phyloP scores from a whole-genome alignment of 2,113 vertebrate genomes.

The Barbus barbus region DNA sequence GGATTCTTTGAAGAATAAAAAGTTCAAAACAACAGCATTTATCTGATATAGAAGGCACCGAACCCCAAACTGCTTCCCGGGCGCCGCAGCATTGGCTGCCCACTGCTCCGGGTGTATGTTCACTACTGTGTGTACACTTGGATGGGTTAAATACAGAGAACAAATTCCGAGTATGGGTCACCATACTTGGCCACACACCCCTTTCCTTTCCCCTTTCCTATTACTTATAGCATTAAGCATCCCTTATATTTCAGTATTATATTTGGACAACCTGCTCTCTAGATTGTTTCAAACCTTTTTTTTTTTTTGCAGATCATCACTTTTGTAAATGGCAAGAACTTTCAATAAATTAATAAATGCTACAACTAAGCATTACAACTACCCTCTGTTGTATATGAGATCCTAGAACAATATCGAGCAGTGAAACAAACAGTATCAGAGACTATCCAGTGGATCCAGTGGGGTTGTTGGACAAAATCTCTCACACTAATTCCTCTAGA shows the following conservation, averaged over 20 bases:
- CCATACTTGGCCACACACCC: no score
- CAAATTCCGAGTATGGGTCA: no score
- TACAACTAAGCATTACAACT: conserved; percentile 4
- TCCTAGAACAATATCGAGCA: background rate
- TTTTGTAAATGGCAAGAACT: background rate
- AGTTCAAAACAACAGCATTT: no score
- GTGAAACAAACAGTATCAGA: conserved; percentile 17
- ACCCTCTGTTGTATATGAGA: background rate
- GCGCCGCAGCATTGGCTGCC: no score
- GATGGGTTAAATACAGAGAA: no score
- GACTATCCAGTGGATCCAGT: background rate
- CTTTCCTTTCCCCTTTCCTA: no score
- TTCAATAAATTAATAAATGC: background rate
- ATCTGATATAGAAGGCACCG: no score
- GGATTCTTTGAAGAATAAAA: no score
- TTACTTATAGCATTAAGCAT: background rate
- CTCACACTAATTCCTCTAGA: conserved; percentile 40
- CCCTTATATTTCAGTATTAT: background rate
- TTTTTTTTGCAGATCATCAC: background rate
- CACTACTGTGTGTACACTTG: no score
- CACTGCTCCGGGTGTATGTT: no score
- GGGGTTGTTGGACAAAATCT: conserved; percentile 35
- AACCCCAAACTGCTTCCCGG: no score
- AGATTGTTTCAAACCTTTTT: background rate
- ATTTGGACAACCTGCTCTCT: background rate